Base-by-base conservation (phyloP, 2,888 invertebrate genomes). In the Diplazon laetatorius region DNA sequence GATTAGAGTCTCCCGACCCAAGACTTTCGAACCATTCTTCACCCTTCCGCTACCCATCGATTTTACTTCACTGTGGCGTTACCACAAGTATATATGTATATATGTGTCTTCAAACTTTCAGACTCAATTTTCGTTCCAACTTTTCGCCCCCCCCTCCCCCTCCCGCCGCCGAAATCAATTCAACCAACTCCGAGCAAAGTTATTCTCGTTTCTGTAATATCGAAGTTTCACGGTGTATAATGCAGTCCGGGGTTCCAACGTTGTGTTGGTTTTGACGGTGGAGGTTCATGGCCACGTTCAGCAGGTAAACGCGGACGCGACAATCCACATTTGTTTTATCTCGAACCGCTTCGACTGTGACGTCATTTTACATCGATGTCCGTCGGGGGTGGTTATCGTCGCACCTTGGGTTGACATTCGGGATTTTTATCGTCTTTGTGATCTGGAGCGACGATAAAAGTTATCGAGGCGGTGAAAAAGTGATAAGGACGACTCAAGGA, bases 91-190 rank as follows among this genome's bases (percentile, higher is more conserved):
- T 66, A 52, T 52, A 39, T 52, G 66, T 66, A 52, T 66, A 52
- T 52, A 39, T 52, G 42, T 55, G 55, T 25, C 55, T 68, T 55
- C 30, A 68, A 68, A 68, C 68, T 68, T 68, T 68, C n/a, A 55
- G 55, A 68, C 68, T 68, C 68, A 55, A 68, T 68, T 68, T 55
- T 30, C 68, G 55, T 18, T 44, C 44, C 42, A 68, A 68, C 68
- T 68, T 68, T 68, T 44, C 42, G 68, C n/a, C n/a, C n/a, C n/a
- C n/a, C n/a, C n/a, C n/a, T n/a, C n/a, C n/a, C n/a, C n/a, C n/a
- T n/a, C n/a, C n/a, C n/a, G n/a, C n/a, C n/a, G n/a, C 52, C 68
- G 55, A 68, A 68, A 68, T 55, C 68, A 68, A 68, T 55, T 44
- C 68, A 68, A 55, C 42, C 55, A 68, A 68, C 68, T 55, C 42